These are phyloP conservation scores for Polietes domitor DNA, from an alignment of 2,888 invertebrate genomes.

Conservation along the genomic window DNA sequence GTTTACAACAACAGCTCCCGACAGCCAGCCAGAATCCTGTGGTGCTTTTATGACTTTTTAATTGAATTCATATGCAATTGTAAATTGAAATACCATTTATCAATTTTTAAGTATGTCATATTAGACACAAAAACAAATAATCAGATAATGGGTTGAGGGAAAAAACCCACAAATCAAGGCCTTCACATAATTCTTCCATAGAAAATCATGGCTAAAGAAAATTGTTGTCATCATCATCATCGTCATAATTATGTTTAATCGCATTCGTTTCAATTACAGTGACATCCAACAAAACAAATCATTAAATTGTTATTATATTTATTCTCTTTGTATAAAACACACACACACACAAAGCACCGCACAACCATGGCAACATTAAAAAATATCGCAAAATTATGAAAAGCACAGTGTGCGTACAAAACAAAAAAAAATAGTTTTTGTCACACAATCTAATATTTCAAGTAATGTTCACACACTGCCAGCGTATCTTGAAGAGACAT, in stretches of 20 bases:
- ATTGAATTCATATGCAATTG: conserved; percentile 20
- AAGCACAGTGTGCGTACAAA: too few species aligned
- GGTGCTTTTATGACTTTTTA: conserved; percentile 6
- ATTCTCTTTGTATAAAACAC: conserved; percentile 51
- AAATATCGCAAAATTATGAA: conserved; percentile 51
- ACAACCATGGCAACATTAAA: conserved; percentile 64
- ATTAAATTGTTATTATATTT: conserved; percentile 66
- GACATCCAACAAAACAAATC: conserved; percentile 59
- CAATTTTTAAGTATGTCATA: background rate
- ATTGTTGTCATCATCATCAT: conserved; percentile 40
- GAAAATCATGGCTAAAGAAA: conserved; percentile 23
- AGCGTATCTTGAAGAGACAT: background rate
- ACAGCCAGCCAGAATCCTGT: conserved; percentile 23
- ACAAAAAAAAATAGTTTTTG: conserved; percentile 26
- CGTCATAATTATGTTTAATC: conserved; percentile 75
- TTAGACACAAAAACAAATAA: background rate
- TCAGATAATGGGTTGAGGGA: too few species aligned
- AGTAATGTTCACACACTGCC: background rate
- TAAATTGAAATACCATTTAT: background rate
- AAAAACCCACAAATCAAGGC: conserved; percentile 54
- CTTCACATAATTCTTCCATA: background rate
- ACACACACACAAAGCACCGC: too few species aligned
- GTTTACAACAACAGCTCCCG: conserved; percentile 26
- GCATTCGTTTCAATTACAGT: conserved; percentile 77
- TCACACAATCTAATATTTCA: conserved; percentile 10